A percentile compares a stretch with the other conserved stretches of the same genome.
phyloP scores from a whole-genome alignment of 2,113 vertebrate genomes.

The Oreochromis spilurus region DNA sequence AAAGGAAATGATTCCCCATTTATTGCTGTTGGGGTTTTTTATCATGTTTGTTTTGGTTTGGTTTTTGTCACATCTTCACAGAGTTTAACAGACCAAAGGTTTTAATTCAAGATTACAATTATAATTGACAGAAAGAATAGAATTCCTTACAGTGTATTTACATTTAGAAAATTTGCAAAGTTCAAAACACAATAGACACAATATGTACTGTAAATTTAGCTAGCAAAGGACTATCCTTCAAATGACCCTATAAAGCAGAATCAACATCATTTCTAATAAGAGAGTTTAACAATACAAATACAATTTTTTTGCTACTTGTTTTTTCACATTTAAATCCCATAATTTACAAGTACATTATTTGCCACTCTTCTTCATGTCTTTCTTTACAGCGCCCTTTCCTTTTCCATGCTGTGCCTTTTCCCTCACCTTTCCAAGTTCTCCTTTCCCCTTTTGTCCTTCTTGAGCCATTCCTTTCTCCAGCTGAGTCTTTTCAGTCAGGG shows the following conservation, averaged over 20 bases:
- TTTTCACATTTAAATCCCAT: not conserved
- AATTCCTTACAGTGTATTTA: not conserved
- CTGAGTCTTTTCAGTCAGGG: constrained; percentile 66
- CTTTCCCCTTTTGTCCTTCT: constrained; percentile 26
- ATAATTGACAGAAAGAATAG: not conserved
- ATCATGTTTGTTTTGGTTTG: not conserved
- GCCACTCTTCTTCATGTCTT: constrained; percentile 48
- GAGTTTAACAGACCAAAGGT: not conserved
- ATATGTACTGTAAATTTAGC: not conserved
- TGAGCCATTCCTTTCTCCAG: constrained; percentile 34
- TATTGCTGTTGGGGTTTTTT: not conserved
- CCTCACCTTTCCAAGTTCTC: constrained; percentile 2
- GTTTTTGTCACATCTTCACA: not conserved
- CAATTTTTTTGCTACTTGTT: not conserved
- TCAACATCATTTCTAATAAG: not conserved
- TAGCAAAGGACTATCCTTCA: not conserved
- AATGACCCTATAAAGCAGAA: not conserved
- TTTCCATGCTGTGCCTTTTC: constrained; percentile 38
- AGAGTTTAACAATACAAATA: not conserved
- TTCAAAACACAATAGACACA: not conserved
- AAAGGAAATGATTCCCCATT: not conserved
- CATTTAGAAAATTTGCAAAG: not conserved
- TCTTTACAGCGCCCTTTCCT: constrained; percentile 44
- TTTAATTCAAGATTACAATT: not conserved
- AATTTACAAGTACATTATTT: not conserved